Percentiles rank a stretch among this genome's conserved stretches.
Evolutionary conservation across 1,140 invertebrate genomes (phyloP).

Genomic region (Lepidurus packardi): DNA sequence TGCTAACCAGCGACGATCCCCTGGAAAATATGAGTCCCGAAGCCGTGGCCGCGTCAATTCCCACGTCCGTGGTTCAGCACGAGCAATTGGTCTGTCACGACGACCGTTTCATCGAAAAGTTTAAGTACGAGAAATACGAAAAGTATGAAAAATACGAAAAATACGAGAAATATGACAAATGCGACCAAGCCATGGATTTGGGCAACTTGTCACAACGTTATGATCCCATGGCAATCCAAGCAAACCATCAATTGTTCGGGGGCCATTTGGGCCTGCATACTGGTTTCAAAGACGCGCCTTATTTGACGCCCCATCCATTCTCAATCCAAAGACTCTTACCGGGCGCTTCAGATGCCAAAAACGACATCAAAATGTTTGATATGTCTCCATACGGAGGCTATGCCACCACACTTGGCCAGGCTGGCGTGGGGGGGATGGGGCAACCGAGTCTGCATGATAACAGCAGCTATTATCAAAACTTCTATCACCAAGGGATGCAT

Average conservation of each 20-base stretch:
- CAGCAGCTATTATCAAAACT: slow-evolving; percentile 33
- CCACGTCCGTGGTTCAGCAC: slow-evolving; percentile 31
- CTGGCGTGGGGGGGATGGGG: slow-evolving; percentile 11
- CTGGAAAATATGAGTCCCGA: slow-evolving; percentile 27
- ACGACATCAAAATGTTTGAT: slow-evolving; percentile 53
- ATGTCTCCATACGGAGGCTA: slow-evolving; percentile 54
- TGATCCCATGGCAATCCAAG: slow-evolving; percentile 29
- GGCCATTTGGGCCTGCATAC: slow-evolving; percentile 29
- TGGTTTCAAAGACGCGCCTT: slow-evolving; percentile 29
- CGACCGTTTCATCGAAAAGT: slow-evolving; percentile 28
- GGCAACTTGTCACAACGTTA: slow-evolving; percentile 32
- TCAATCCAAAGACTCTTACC: slow-evolving; percentile 85
- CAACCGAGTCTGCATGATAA: slow-evolving; percentile 24
- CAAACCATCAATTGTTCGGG: slow-evolving; percentile 30
- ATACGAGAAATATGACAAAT: slow-evolving; percentile 35
- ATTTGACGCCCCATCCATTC: slow-evolving; percentile 65
- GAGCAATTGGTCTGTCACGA: slow-evolving; percentile 32
- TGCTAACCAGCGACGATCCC: slow-evolving; percentile 27
- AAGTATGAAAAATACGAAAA: slow-evolving; percentile 30
- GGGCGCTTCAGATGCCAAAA: slow-evolving; percentile 64
- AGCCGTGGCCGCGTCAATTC: slow-evolving; percentile 26
- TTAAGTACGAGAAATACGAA: slow-evolving; percentile 18
- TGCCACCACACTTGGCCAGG: slow-evolving; percentile 5
- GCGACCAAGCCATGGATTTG: slow-evolving; percentile 32
- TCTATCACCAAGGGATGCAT: slow-evolving; percentile 33